Conservation (phyloP, 2,888 invertebrate genomes). For the Chalcis sispes region DNA sequence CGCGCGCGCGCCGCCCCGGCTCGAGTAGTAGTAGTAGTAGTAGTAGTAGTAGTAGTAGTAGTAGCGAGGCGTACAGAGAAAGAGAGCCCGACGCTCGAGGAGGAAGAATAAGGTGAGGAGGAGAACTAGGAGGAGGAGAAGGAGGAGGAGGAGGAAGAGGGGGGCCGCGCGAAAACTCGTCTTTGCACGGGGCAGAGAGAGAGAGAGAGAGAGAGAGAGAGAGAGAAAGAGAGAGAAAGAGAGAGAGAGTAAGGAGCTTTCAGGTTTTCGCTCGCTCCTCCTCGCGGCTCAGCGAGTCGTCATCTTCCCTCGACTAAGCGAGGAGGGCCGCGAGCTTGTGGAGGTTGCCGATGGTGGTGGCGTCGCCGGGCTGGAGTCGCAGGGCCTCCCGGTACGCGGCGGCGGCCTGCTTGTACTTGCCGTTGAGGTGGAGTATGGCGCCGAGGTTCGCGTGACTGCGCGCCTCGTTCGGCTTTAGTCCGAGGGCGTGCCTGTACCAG, state of each 20-base stretch:
- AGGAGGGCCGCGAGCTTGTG: slow-evolving; percentile 82
- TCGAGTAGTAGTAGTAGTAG: too few species aligned
- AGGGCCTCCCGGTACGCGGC: slow-evolving; percentile 91
- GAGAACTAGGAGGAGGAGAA: background rate
- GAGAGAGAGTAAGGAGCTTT: too few species aligned
- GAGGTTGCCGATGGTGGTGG: slow-evolving; percentile 91
- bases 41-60: background rate
- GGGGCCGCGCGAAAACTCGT: too few species aligned
- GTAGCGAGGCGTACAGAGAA: slow-evolving; percentile 42
- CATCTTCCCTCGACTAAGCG: slow-evolving; percentile 73
- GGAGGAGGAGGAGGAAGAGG: too few species aligned
- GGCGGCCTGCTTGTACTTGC: slow-evolving; percentile 92
- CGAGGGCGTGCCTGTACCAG: slow-evolving; percentile 87
- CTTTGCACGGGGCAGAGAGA: too few species aligned
- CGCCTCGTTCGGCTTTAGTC: slow-evolving; percentile 83
- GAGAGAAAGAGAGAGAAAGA: background rate
- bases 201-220: background rate
- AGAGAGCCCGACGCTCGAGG: background rate
- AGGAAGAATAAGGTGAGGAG: background rate
- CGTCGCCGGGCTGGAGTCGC: slow-evolving; percentile 90
- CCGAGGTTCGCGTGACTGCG: slow-evolving; percentile 96
- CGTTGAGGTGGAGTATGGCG: slow-evolving; percentile 95
- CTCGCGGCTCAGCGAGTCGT: too few species aligned
- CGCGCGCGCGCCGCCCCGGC: background rate
- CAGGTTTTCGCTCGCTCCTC: too few species aligned